Percentiles rank a stretch among this genome's conserved stretches.
Conservation (phyloP, 2,888 invertebrate species). For the Heteromurus nitidus region DNA sequence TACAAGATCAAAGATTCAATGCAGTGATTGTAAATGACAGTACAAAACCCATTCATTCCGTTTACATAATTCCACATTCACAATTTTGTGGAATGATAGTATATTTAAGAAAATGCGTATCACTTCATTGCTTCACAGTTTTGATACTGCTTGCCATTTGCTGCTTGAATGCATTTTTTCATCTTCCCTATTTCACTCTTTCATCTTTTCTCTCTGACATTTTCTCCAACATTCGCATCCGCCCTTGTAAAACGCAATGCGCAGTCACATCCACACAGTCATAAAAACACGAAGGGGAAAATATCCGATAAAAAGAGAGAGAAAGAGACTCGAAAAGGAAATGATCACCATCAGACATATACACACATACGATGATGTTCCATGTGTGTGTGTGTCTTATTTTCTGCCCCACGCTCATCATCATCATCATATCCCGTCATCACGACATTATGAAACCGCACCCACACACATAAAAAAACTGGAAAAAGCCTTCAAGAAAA, state of each 20-base stretch:
- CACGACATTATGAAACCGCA: neutral
- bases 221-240: neutral
- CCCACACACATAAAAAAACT: neutral
- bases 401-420: neutral
- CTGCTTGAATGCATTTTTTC: no score
- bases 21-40: no score
- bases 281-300: neutral
- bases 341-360: neutral
- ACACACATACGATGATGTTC: no score
- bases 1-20: no score
- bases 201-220: neutral
- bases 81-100: no score
- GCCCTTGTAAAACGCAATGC: neutral
- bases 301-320: slow-evolving; percentile 5
- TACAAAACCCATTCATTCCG: no score
- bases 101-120: no score
- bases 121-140: no score
- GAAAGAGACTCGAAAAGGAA: slow-evolving; percentile 8
- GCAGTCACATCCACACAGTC: neutral
- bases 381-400: no score
- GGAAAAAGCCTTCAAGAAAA: neutral
- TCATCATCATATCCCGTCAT: no score
- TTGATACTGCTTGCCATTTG: no score
- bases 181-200: neutral
- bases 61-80: no score